These are phyloP conservation scores for Trinectes maculatus DNA, from an alignment of 2,113 vertebrate species.

Conservation along the genomic window DNA sequence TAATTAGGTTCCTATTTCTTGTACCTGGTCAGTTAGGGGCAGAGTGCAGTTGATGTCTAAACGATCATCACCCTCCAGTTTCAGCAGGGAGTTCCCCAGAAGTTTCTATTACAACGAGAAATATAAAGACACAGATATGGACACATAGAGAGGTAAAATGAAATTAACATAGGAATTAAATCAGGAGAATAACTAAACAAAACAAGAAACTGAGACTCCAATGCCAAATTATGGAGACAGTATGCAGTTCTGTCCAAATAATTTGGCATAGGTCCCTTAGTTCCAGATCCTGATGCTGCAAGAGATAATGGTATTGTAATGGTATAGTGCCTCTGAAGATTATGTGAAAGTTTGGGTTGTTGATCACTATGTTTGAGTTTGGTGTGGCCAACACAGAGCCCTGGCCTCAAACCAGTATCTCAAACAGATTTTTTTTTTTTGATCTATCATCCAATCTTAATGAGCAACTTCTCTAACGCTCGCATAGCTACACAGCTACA, in stretches of 20 bases:
- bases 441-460: no score
- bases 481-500: no score
- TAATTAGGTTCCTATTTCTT: background rate
- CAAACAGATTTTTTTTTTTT: background rate
- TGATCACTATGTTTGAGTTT: background rate
- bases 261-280: background rate
- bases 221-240: background rate
- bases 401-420: background rate
- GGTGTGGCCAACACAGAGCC: background rate
- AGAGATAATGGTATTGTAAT: no score
- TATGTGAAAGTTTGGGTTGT: no score
- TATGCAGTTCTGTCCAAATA: background rate
- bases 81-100: slow-evolving; percentile 96
- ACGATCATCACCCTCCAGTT: slow-evolving; percentile 96
- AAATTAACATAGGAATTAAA: background rate
- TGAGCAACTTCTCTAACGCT: no score
- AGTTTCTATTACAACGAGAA: slow-evolving; percentile 85
- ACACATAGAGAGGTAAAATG: slow-evolving; percentile 9
- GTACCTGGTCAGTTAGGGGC: slow-evolving; percentile 98
- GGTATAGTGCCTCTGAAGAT: no score
- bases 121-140: background rate
- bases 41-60: slow-evolving; percentile 98
- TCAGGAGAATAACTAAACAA: background rate
- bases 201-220: background rate
- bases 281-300: background rate